A percentile compares a stretch with the other conserved stretches of the same genome.
Conservation (phyloP, 1,140 invertebrate genomes). For the Meloidogyne exigua region DNA sequence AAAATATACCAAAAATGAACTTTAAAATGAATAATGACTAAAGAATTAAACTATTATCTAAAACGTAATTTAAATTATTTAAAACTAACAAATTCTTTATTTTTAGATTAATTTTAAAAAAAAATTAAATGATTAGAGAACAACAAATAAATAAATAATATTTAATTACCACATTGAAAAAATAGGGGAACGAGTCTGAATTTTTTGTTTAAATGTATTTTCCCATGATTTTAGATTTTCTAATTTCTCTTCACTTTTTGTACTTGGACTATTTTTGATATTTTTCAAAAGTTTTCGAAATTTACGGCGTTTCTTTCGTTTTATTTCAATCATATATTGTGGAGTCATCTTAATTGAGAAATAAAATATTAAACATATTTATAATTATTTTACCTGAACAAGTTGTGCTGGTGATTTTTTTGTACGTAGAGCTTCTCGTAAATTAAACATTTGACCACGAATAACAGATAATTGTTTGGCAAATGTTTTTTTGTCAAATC, state of each 20-base stretch:
- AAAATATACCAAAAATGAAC: constrained; percentile 12
- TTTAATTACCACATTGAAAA: constrained; percentile 45
- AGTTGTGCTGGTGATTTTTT: constrained; percentile 55
- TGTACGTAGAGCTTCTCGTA: constrained; percentile 81
- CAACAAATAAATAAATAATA: too few species aligned
- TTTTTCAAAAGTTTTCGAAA: background rate
- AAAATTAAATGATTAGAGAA: too few species aligned
- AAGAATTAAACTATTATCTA: background rate
- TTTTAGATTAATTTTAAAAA: too few species aligned
- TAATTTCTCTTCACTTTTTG: constrained; percentile 3
- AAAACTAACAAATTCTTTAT: too few species aligned
- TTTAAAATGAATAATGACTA: background rate
- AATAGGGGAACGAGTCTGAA: constrained; percentile 50
- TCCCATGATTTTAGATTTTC: constrained; percentile 43
- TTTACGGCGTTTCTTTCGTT: constrained; percentile 48
- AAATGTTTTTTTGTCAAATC: constrained; percentile 90
- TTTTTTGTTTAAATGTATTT: constrained; percentile 55
- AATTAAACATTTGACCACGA: constrained; percentile 90
- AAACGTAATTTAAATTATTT: background rate
- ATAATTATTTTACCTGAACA: constrained; percentile 32
- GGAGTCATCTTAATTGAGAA: constrained; percentile 54
- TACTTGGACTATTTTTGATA: background rate
- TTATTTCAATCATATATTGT: constrained; percentile 60
- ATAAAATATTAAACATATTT: background rate
- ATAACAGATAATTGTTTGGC: constrained; percentile 98